Evolutionary conservation across 2,888 invertebrate genomes (phyloP), one percentile per base, ranked within the genome.

Genomic region (Drosophila anceps): DNA sequence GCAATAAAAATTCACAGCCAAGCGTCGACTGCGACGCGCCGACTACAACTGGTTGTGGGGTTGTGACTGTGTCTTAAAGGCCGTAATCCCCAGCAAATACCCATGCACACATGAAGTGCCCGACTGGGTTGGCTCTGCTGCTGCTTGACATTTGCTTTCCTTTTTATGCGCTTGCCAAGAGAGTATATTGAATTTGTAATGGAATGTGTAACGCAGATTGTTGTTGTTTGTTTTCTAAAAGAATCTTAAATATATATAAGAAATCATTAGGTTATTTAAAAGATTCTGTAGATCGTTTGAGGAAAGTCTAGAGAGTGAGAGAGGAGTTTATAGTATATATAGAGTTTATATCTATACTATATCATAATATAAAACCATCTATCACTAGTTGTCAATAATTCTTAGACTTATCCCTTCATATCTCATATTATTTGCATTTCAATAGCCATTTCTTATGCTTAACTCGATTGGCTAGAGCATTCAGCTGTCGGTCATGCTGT

Each of bases 1-100:
- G 90, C 85, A 91, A 92, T 91, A 92, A 92, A 92, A 92, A 91
- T 92, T 91, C 92, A 92, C 86, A 91, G 89, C 83, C 72, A 79
- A 68, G 64, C 46, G 31, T 57, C 63, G 65, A 55, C 66, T 59
- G 24, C 44, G 44, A 15, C 44, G 55, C 63, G 71, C 50, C 64
- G 71, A 54, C 64, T 53, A 54, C 37, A 29, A 51, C 51, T 65
- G 62, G 9, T 46, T 44, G 12, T 9, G 24, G 29, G n/a, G 8
- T 29, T 61, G 37, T 41, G 53, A 54, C 58, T 60, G 46, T 76
- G 62, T 76, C 79, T 79, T 79, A 79, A 66, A 73, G 76, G 76
- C 62, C 76, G 59, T 79, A 79, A 79, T 79, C 79, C 80, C 41
- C 35, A 24, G 29, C 46, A 58, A 44, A 51, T 37, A 48, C 37